phyloP scores from a whole-genome alignment of 2,113 vertebrate species.

The Copsychus sechellarum region DNA sequence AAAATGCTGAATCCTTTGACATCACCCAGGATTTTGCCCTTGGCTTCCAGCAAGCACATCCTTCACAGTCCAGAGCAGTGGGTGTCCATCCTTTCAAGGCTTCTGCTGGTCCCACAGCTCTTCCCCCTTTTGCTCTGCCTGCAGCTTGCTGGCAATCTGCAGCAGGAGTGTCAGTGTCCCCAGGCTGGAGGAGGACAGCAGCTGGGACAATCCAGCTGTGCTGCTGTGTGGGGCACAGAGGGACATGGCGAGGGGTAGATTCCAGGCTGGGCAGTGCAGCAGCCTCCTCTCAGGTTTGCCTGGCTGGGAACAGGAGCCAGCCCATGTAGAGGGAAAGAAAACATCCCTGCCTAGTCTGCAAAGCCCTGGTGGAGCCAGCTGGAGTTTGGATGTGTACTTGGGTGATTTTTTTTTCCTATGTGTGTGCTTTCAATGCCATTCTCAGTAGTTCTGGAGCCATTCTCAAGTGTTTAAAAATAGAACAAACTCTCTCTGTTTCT shows the following conservation, averaged over 20 bases:
- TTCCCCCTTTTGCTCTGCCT: not conserved
- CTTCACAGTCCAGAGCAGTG: not conserved
- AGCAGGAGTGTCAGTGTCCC: rapidly evolving
- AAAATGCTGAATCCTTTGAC: not conserved
- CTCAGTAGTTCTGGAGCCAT: slow-evolving; percentile 34
- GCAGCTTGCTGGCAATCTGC: not conserved
- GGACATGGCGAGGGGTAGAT: not conserved
- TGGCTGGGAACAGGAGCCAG: not conserved
- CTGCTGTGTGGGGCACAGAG: not conserved
- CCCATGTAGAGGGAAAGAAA: not conserved
- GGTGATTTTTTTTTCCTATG: not conserved
- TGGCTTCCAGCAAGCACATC: not conserved
- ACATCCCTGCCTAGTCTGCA: not conserved
- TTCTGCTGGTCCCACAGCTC: not conserved
- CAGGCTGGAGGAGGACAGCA: not conserved
- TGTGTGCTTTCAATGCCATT: not conserved
- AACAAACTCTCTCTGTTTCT: not conserved
- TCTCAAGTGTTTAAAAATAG: slow-evolving; percentile 23
- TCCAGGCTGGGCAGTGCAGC: not conserved
- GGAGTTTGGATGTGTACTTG: not conserved
- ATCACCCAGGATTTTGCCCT: not conserved
- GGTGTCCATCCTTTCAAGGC: not conserved
- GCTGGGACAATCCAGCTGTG: rapidly evolving
- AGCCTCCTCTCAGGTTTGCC: not conserved
- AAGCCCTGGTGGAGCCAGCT: not conserved